Evolutionary conservation across 2,888 invertebrate genomes (phyloP), one percentile per base, ranked within the genome.

Genomic region (Mythimna ferrago): DNA sequence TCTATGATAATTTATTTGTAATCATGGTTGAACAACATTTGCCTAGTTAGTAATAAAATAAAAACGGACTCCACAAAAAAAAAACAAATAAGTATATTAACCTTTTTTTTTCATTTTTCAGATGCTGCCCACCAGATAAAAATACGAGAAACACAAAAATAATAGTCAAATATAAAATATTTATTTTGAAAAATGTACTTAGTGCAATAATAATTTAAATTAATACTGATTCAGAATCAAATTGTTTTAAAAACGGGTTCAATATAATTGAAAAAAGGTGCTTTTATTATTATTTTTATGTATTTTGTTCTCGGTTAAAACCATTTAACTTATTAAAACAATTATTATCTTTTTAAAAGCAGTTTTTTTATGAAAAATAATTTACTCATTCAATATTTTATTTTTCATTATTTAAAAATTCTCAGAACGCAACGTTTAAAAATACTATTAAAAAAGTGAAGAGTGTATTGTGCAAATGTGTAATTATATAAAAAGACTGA

Each of bases 121-220:
- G 94, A 93, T 93, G 93, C 88, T 76, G 87, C 76, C 79, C 26
- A 79, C 76, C 16, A 84, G 84, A 86, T 86, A 78, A 5, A 84
- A 72, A 65, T 41, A 80, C 62, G 4, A 56, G 32, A 80, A 73
- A 80, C 86, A 81, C 81, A 76, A 85, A 82, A 81, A 82, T 81
- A 72, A 81, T 82, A 87, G 81, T 87, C 80, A 87, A 84, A 87
- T 73, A 86, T 88, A 86, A 87, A 73, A 86, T 88, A 86, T 87
- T 86, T 89, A 85, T 86, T 88, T 81, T 77, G n/a, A 78, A 83
- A 80, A 83, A 85, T 81, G 89, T 92, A 92, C 89, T 76, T 88
- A 93, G 93, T 93, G 93, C 93, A 94, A 94, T 94, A 91, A 81
- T 86, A 88, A 85, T 81, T 82, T 82, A 86, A 86, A 78, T 72